Conservation (phyloP, 2,113 vertebrate genomes). For the Pelobates fuscus region DNA sequence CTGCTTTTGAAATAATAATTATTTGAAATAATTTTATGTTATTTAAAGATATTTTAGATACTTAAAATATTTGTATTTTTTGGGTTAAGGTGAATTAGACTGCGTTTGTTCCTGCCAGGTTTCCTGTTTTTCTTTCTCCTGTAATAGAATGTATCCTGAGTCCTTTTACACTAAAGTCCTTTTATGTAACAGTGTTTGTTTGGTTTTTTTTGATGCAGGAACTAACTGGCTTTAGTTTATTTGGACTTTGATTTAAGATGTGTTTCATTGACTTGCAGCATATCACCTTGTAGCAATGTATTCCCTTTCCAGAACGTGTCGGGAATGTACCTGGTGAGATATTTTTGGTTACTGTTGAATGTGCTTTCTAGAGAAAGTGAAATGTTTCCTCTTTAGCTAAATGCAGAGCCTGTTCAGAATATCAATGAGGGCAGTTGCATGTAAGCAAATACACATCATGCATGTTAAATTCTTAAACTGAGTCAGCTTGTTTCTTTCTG, state of each 20-base stretch:
- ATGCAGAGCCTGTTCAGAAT: too few relatives aligned
- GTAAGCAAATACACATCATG: too few relatives aligned
- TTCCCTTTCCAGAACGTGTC: not conserved
- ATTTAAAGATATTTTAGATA: not conserved
- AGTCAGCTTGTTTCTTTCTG: too few relatives aligned
- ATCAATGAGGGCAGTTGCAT: too few relatives aligned
- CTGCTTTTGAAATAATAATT: not conserved
- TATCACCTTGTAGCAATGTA: not conserved
- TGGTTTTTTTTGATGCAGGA: not conserved
- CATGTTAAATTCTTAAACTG: too few relatives aligned
- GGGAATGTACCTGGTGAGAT: not conserved
- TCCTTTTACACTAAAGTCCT: not conserved
- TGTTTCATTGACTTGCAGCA: not conserved
- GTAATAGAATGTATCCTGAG: not conserved
- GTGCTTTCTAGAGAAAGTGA: too few relatives aligned
- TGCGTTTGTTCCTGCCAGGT: not conserved
- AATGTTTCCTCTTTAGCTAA: not conserved
- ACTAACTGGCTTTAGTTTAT: not conserved
- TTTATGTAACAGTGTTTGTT: not conserved
- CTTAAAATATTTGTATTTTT: not conserved
- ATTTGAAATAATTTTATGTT: not conserved
- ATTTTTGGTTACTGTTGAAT: not conserved
- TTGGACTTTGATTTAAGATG: not conserved
- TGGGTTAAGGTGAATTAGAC: not conserved
- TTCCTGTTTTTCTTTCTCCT: slow-evolving; percentile 3